Evolutionary conservation across 2,113 vertebrate species (phyloP).

Genomic region (Melanotaenia duboulayi): DNA sequence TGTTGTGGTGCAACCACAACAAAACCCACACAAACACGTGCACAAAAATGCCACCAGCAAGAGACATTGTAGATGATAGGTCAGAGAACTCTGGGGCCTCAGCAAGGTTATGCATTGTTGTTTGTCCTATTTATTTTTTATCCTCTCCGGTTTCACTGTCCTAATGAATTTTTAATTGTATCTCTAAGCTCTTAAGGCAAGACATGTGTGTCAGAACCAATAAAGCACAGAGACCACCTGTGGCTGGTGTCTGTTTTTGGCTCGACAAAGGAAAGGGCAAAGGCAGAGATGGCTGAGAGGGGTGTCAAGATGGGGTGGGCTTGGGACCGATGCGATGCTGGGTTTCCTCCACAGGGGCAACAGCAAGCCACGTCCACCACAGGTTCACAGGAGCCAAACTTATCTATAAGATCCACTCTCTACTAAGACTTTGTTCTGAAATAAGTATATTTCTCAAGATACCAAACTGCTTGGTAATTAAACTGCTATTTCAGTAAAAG

Average conservation of each 20-base stretch:
- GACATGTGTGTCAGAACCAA: constrained; percentile 72
- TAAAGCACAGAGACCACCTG: constrained; percentile 75
- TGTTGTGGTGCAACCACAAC: constrained; percentile 19
- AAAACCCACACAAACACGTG: constrained; percentile 14
- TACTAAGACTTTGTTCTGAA: no score
- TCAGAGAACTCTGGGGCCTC: constrained; percentile 54
- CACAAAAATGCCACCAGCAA: constrained; percentile 49
- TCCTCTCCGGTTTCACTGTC: constrained; percentile 56
- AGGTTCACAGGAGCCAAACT: constrained; percentile 13
- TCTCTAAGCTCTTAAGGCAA: constrained; percentile 75
- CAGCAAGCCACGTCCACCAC: constrained; percentile 6
- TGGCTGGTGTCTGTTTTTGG: constrained; percentile 72
- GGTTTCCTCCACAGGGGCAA: constrained; percentile 20
- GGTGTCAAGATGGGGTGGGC: constrained; percentile 20
- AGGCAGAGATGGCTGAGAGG: constrained; percentile 70
- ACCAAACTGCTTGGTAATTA: no score
- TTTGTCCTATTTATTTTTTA: constrained; percentile 59
- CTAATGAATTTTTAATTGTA: constrained; percentile 78
- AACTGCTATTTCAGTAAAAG: no score
- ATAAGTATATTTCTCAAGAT: no score
- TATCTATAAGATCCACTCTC: background rate
- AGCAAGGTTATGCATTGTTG: constrained; percentile 68
- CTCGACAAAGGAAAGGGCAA: constrained; percentile 72
- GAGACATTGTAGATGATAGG: constrained; percentile 50
- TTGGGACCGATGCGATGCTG: constrained; percentile 13